A percentile compares a stretch with the other conserved stretches of the same genome.
Conservation (phyloP, 2,113 vertebrate species). For the Pseudorasbora parva region DNA sequence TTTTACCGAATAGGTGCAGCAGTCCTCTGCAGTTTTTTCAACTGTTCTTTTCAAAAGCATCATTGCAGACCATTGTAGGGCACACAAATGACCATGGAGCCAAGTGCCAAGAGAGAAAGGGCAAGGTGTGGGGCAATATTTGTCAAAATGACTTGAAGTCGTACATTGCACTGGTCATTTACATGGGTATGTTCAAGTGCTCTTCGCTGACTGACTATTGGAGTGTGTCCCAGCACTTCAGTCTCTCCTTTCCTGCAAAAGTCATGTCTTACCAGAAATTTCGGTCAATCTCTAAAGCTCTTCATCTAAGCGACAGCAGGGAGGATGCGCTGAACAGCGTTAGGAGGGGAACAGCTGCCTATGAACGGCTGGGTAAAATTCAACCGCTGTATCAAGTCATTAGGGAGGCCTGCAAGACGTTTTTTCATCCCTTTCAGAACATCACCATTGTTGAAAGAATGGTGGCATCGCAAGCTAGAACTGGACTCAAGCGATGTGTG, state of each 20-base stretch:
- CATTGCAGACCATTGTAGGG: not conserved
- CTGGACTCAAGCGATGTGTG: not conserved
- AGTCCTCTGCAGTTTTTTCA: slow-evolving; percentile 34
- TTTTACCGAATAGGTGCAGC: slow-evolving; percentile 10
- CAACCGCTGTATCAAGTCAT: slow-evolving; percentile 18
- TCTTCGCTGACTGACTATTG: slow-evolving; percentile 16
- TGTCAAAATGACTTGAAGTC: not conserved
- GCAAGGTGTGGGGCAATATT: not conserved
- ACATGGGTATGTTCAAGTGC: slow-evolving; percentile 24
- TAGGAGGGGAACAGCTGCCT: slow-evolving; percentile 21
- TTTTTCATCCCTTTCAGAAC: slow-evolving; percentile 29
- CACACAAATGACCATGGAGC: slow-evolving; percentile 14
- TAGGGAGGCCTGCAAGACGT: not conserved
- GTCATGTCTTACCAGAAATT: slow-evolving; percentile 23
- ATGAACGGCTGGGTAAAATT: slow-evolving; percentile 30
- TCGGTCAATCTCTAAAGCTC: not conserved
- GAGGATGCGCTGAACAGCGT: not conserved
- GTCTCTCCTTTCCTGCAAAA: slow-evolving; percentile 24
- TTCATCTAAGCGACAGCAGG: slow-evolving; percentile 11
- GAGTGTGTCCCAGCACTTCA: not conserved
- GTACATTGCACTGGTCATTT: not conserved
- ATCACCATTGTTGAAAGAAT: slow-evolving; percentile 27
- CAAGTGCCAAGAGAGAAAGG: not conserved
- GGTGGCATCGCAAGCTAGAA: not conserved
- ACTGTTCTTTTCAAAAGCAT: not conserved